Conservation (phyloP, 2,888 invertebrate genomes). For the Plusia festucae region DNA sequence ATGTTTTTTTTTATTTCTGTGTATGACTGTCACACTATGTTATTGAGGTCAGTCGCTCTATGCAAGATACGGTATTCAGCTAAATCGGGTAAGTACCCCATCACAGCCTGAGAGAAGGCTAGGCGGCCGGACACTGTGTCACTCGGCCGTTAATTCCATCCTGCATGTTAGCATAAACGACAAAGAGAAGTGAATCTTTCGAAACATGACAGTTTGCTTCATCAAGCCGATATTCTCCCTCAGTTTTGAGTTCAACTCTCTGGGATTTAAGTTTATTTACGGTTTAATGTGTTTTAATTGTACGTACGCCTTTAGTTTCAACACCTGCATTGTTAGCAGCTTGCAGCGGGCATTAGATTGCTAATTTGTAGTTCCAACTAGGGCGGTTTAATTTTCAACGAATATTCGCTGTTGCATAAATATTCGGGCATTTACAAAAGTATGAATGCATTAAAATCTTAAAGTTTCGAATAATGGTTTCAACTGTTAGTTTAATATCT, state of each 20-base stretch:
- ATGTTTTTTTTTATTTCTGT: too few relatives aligned
- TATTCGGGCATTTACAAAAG: constrained; percentile 1
- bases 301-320: constrained; percentile 20
- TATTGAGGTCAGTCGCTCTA: too few relatives aligned
- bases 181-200: too few relatives aligned
- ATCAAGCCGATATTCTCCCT: neutral
- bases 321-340: constrained; percentile 40
- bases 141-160: too few relatives aligned
- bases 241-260: neutral
- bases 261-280: neutral
- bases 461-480: neutral
- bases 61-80: too few relatives aligned
- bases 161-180: too few relatives aligned
- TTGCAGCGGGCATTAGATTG: constrained; percentile 44
- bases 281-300: constrained; percentile 27
- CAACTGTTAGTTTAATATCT: neutral
- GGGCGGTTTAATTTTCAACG: constrained; percentile 40
- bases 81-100: too few relatives aligned
- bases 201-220: neutral
- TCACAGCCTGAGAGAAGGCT: too few relatives aligned
- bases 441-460: neutral
- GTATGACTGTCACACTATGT: too few relatives aligned
- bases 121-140: too few relatives aligned
- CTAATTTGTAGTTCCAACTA: constrained; percentile 46
- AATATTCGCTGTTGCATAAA: constrained; percentile 16